Evolutionary conservation across 1,140 invertebrate species (phyloP).

Genomic region (Danaus melanippus): DNA sequence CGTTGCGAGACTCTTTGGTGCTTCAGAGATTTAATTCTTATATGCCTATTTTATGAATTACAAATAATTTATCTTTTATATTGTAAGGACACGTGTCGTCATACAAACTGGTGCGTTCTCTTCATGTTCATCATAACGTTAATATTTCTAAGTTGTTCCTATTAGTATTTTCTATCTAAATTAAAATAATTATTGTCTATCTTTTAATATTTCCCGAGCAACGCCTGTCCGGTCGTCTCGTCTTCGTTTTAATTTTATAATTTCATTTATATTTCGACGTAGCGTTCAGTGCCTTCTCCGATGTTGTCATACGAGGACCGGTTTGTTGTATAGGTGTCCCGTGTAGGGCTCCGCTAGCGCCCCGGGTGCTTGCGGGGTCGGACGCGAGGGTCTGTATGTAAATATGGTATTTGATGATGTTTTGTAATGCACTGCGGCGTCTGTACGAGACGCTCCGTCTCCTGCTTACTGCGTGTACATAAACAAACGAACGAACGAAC

Average conservation of each 20-base stretch:
- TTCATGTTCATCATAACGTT: constrained; percentile 16
- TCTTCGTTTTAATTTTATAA: neutral
- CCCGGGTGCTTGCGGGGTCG: too few species aligned
- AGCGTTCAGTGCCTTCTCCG: constrained; percentile 20
- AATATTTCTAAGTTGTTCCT: constrained; percentile 22
- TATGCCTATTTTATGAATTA: constrained; percentile 4
- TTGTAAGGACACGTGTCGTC: constrained; percentile 27
- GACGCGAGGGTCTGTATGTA: constrained; percentile 32
- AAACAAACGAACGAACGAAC: constrained; percentile 24
- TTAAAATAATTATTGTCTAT: neutral
- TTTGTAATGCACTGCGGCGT: constrained; percentile 29
- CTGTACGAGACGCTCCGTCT: too few species aligned
- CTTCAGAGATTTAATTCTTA: constrained; percentile 19
- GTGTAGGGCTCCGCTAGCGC: too few species aligned
- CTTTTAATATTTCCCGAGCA: too few species aligned
- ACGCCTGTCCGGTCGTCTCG: too few species aligned
- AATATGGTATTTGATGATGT: constrained; percentile 50
- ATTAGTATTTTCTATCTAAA: constrained; percentile 17
- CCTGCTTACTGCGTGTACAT: constrained; percentile 57
- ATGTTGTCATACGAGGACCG: too few species aligned
- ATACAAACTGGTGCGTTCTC: constrained; percentile 19
- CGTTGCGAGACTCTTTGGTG: constrained; percentile 25
- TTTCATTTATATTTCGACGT: constrained; percentile 7
- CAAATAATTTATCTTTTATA: constrained; percentile 15
- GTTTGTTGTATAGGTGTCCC: too few species aligned